Percentiles rank a stretch among this genome's conserved stretches.
These are phyloP conservation scores for Cherax destructor DNA, from an alignment of 1,140 invertebrate species.

Conservation along the genomic window DNA sequence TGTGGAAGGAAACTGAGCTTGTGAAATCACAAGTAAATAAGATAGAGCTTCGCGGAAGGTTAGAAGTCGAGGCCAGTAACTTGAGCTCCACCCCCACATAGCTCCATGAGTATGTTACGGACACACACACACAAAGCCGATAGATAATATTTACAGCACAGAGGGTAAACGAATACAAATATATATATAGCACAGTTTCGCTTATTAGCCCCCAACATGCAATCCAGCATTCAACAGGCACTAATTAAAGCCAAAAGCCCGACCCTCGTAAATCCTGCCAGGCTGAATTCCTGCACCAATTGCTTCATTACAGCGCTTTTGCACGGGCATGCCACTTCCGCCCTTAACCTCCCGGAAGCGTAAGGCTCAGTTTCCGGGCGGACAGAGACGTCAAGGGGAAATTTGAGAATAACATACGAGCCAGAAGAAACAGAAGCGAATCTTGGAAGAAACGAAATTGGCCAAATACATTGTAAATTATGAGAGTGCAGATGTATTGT, in stretches of 20 bases:
- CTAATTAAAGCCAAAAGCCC: slow-evolving; percentile 61
- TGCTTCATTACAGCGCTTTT: slow-evolving; percentile 51
- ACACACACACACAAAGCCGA: no score
- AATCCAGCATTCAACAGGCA: slow-evolving; percentile 64
- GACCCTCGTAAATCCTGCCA: slow-evolving; percentile 49
- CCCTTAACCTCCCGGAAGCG: not conserved
- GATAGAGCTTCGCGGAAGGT: no score
- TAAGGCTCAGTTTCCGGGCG: slow-evolving; percentile 16
- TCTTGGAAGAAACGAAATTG: slow-evolving; percentile 38
- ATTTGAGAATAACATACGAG: slow-evolving; percentile 57
- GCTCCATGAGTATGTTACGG: no score
- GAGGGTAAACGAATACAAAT: slow-evolving; percentile 41
- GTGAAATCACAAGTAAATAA: no score
- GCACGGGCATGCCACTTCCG: not conserved
- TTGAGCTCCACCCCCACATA: no score
- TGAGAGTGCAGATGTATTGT: not conserved
- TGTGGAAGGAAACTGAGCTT: no score
- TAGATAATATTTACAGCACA: slow-evolving; percentile 24
- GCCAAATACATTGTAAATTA: slow-evolving; percentile 18
- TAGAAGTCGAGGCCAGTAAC: no score
- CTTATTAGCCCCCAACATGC: slow-evolving; percentile 53
- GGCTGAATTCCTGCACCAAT: slow-evolving; percentile 59
- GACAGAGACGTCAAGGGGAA: not conserved
- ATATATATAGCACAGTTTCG: slow-evolving; percentile 35
- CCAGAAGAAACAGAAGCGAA: slow-evolving; percentile 30